A percentile compares a stretch with the other conserved stretches of the same genome.
phyloP scores from a whole-genome alignment of 35 echinoderm and acorn worm genomes.

The Amphiura filiformis region DNA sequence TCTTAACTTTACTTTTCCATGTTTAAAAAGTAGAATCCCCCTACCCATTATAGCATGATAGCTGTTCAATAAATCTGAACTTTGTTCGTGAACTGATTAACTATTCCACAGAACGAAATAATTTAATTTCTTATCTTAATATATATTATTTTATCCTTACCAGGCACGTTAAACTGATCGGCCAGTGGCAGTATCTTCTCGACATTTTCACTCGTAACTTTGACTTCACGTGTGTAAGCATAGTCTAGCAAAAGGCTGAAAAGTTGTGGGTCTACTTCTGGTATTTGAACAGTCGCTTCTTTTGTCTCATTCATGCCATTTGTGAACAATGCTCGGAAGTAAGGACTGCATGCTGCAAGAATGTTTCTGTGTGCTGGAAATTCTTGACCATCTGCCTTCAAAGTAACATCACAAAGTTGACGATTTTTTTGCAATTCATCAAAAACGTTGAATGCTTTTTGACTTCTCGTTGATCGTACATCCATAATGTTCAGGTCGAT shows the following conservation, averaged over 20 bases:
- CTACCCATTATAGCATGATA: too few relatives aligned
- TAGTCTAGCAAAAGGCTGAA: slow-evolving; percentile 82
- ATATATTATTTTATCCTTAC: too few relatives aligned
- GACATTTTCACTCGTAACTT: slow-evolving; percentile 81
- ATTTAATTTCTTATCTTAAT: too few relatives aligned
- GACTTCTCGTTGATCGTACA: neutral
- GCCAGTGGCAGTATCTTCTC: slow-evolving; percentile 68
- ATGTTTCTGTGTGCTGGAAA: slow-evolving; percentile 96
- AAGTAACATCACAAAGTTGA: slow-evolving; percentile 86
- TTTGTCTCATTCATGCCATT: slow-evolving; percentile 92
- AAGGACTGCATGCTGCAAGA: slow-evolving; percentile 83
- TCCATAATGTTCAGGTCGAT: too few relatives aligned
- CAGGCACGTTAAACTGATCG: slow-evolving; percentile 92
- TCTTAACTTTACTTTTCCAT: too few relatives aligned
- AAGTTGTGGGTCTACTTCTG: slow-evolving; percentile 54
- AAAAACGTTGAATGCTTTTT: slow-evolving; percentile 59
- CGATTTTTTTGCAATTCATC: slow-evolving; percentile 71
- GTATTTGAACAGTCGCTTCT: slow-evolving; percentile 65
- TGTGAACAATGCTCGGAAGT: slow-evolving; percentile 95
- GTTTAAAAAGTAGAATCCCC: too few relatives aligned
- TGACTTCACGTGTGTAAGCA: slow-evolving; percentile 76
- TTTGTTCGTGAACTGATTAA: too few relatives aligned
- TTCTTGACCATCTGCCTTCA: slow-evolving; percentile 70
- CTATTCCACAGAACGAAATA: too few relatives aligned
- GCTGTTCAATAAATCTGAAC: too few relatives aligned